A percentile compares a stretch with the other conserved stretches of the same genome.
Evolutionary conservation across 2,888 invertebrate genomes (phyloP).

Genomic region (Omphaloscelis lunosa): DNA sequence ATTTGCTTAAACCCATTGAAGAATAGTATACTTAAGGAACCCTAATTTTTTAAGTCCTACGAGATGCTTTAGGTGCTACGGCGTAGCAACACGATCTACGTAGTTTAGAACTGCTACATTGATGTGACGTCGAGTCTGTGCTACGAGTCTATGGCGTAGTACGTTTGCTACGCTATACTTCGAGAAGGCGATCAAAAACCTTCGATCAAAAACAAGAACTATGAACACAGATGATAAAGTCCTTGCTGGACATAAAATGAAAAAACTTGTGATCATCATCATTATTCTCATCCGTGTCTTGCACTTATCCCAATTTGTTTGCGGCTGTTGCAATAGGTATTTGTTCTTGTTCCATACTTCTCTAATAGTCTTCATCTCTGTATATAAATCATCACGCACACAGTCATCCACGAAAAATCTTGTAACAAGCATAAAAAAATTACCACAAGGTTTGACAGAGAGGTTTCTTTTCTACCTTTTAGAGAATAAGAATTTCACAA

Average conservation of each 20-base stretch:
- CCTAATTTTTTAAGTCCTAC: conserved; percentile 24
- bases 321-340: no score
- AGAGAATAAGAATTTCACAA: no score
- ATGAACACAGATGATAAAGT: background rate
- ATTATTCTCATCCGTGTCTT: no score
- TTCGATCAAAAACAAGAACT: background rate
- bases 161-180: conserved; percentile 11
- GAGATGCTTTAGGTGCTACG: conserved; percentile 3
- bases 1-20: conserved; percentile 62
- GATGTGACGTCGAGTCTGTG: background rate
- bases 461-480: background rate
- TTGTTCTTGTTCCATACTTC: no score
- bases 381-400: background rate
- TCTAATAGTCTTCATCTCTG: background rate
- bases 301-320: no score
- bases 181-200: background rate
- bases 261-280: background rate
- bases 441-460: background rate
- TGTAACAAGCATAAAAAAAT: no score
- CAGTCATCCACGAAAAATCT: background rate
- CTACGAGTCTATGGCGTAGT: conserved; percentile 49
- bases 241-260: background rate
- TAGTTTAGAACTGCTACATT: background rate
- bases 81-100: conserved; percentile 7
- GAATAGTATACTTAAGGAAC: conserved; percentile 31